Percentiles rank a stretch among this genome's conserved stretches.
Evolutionary conservation across 2,888 invertebrate genomes (phyloP).

Genomic region (Cryptocephalus moraei): DNA sequence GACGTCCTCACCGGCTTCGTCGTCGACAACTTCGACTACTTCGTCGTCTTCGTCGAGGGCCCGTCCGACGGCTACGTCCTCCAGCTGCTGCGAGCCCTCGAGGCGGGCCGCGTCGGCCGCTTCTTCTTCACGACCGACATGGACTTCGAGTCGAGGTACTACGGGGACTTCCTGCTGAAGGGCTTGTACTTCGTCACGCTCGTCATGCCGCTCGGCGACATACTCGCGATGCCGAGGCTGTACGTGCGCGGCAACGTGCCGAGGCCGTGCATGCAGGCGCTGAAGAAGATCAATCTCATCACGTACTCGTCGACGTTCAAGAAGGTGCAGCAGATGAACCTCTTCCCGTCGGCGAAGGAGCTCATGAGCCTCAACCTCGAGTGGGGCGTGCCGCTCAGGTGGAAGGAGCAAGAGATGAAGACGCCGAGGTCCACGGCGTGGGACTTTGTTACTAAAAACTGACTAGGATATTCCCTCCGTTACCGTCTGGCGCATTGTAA

Average conservation of each 20-base stretch:
- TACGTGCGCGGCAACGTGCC: conserved; percentile 28
- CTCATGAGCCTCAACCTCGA: conserved; percentile 31
- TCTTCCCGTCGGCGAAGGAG: conserved; percentile 29
- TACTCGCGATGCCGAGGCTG: conserved; percentile 20
- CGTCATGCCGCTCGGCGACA: conserved; percentile 22
- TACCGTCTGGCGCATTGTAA: too few relatives aligned
- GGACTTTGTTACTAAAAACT: too few relatives aligned
- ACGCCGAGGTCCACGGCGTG: too few relatives aligned
- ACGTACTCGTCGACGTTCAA: conserved; percentile 20
- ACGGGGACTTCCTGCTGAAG: conserved; percentile 19
- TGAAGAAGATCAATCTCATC: conserved; percentile 27
- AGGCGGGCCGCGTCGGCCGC: conserved; percentile 14
- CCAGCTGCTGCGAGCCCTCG: conserved; percentile 18
- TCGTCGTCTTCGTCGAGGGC: conserved; percentile 22
- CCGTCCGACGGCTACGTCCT: conserved; percentile 20
- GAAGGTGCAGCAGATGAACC: conserved; percentile 22
- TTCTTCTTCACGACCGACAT: conserved; percentile 28
- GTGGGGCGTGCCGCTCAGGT: conserved; percentile 28
- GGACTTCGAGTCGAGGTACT: conserved; percentile 27
- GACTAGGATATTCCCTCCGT: too few relatives aligned
- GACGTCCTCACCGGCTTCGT: conserved; percentile 21
- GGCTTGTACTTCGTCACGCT: conserved; percentile 24
- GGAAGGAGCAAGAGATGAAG: conserved; percentile 6
- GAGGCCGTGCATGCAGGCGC: conserved; percentile 23
- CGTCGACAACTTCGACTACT: conserved; percentile 21